A percentile compares a stretch with the other conserved stretches of the same genome.
Conservation (phyloP, 2,797 vertebrate genomes). For the Sylvilagus floridanus region DNA sequence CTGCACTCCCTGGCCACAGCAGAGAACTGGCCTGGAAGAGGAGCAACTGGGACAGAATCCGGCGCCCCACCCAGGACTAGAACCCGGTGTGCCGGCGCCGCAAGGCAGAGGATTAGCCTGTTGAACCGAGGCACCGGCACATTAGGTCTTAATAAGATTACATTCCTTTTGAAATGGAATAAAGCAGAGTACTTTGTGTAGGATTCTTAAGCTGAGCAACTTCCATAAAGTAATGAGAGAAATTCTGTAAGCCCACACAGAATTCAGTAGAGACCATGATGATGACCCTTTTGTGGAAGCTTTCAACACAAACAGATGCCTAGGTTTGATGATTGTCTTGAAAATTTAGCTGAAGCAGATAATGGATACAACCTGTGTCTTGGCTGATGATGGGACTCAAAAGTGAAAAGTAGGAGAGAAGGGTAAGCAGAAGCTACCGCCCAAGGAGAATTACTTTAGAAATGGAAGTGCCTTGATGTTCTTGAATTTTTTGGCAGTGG, state of each 20-base stretch:
- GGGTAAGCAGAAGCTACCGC: background rate
- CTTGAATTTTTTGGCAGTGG: constrained; percentile 48
- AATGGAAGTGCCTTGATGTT: background rate
- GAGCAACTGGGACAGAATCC: too few relatives aligned
- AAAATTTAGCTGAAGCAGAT: constrained; percentile 48
- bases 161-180: background rate
- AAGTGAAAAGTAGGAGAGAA: constrained; percentile 16
- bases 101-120: too few relatives aligned
- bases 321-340: constrained; percentile 18
- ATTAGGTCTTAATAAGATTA: constrained; percentile 28
- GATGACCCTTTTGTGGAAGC: constrained; percentile 18
- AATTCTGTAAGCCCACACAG: constrained; percentile 25
- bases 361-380: background rate
- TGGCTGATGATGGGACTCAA: background rate
- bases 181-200: constrained; percentile 58
- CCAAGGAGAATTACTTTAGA: constrained; percentile 30
- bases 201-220: constrained; percentile 38
- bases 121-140: background rate
- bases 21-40: too few relatives aligned
- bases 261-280: constrained; percentile 47
- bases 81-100: too few relatives aligned
- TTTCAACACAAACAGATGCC: constrained; percentile 49
- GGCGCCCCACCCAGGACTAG: too few relatives aligned
- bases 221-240: constrained; percentile 42
- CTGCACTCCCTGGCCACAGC: too few relatives aligned